Conservation (phyloP, 2,888 invertebrate genomes). For the Macrophya annulata region DNA sequence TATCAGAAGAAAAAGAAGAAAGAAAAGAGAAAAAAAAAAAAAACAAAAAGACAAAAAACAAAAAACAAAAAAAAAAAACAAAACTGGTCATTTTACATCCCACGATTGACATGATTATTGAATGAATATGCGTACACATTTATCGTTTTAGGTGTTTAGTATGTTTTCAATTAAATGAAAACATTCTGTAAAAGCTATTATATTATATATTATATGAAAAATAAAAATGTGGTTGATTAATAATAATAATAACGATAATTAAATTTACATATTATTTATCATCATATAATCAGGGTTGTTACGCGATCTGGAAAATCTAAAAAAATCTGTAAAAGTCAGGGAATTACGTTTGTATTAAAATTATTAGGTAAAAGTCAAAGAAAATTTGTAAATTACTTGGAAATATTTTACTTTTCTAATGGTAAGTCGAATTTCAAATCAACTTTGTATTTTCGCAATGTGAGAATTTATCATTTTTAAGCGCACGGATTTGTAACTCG, state of each 20-base stretch:
- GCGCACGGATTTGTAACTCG: too few species aligned
- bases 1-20: slow-evolving; percentile 60
- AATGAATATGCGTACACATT: slow-evolving; percentile 71
- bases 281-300: too few species aligned
- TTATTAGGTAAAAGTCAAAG: too few species aligned
- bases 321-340: too few species aligned
- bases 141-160: slow-evolving; percentile 71
- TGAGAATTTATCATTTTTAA: too few species aligned
- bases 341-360: too few species aligned
- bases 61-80: not conserved
- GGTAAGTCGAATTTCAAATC: too few species aligned
- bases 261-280: not conserved
- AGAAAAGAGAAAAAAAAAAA: not conserved
- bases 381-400: too few species aligned
- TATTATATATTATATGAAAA: slow-evolving; percentile 61
- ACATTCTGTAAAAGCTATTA: slow-evolving; percentile 73
- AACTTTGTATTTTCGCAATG: too few species aligned
- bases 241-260: slow-evolving; percentile 58
- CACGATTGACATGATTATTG: slow-evolving; percentile 64
- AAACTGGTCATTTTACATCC: slow-evolving; percentile 38
- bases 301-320: too few species aligned
- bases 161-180: slow-evolving; percentile 67
- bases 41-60: not conserved
- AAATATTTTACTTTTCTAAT: too few species aligned
- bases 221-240: slow-evolving; percentile 74